Percentiles rank a stretch among this genome's conserved stretches.
phyloP scores from a whole-genome alignment of 2,797 vertebrate genomes.

The Eulemur coronatus region DNA sequence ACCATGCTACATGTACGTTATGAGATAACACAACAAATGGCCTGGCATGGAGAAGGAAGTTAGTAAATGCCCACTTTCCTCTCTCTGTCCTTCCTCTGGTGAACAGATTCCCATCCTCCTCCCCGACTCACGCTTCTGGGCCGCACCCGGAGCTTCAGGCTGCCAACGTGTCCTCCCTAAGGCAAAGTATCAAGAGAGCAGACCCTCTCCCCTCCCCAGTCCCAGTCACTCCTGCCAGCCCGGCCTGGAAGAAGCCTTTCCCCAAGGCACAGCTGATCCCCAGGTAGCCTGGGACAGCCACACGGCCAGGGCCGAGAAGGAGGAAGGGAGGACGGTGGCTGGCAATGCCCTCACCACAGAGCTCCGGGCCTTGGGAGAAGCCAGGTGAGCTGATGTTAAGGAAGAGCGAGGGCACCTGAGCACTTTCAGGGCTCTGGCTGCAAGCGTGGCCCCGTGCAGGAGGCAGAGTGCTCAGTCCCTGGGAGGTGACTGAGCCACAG shows the following conservation, averaged over 20 bases:
- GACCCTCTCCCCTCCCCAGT: neutral
- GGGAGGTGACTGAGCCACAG: neutral
- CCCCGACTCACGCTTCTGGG: neutral
- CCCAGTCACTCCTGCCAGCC: neutral
- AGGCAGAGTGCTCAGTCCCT: neutral
- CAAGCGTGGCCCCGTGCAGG: neutral
- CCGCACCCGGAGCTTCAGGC: neutral
- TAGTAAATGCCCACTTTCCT: neutral
- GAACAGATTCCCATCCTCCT: neutral
- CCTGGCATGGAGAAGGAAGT: neutral
- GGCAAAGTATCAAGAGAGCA: neutral
- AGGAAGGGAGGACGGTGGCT: neutral
- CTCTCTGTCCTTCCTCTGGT: neutral
- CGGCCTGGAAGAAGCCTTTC: neutral
- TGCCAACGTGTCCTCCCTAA: neutral
- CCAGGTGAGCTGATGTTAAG: neutral
- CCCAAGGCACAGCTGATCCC: rapidly evolving
- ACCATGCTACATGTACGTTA: rapidly evolving
- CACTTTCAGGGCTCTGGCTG: neutral
- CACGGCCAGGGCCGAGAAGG: neutral
- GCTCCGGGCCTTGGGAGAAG: neutral
- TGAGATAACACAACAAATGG: rapidly evolving
- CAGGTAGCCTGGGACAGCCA: rapidly evolving
- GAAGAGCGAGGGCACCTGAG: neutral
- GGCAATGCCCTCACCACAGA: neutral